phyloP scores from a whole-genome alignment of 1,140 invertebrate species.

The Coboldia fuscipes region DNA sequence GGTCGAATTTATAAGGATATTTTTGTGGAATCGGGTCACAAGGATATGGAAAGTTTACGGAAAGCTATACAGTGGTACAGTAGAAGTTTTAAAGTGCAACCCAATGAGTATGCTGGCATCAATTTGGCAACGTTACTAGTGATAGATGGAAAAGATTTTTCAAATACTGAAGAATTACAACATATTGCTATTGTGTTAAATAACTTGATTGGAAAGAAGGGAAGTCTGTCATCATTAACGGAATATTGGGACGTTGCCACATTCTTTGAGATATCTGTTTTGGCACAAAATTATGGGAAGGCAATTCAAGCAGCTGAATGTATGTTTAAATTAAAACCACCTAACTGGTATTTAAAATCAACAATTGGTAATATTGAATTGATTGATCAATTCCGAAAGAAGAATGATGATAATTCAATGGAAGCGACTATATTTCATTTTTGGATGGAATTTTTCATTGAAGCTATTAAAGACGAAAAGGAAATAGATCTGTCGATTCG shows the following conservation, averaged over 20 bases:
- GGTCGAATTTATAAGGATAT: constrained; percentile 98
- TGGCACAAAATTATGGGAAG: constrained; percentile 93
- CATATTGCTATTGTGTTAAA: constrained; percentile 86
- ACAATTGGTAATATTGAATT: constrained; percentile 95
- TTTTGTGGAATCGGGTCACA: constrained; percentile 88
- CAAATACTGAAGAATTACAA: constrained; percentile 73
- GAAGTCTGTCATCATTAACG: constrained; percentile 72
- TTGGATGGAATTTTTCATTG: constrained; percentile 98
- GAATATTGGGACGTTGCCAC: constrained; percentile 99
- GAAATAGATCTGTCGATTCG: constrained; percentile 58
- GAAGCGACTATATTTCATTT: constrained; percentile 85
- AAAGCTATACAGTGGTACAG: constrained; percentile 96
- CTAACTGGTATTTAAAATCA: constrained; percentile 96
- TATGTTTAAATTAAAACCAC: constrained; percentile 98
- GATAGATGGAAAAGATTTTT: constrained; percentile 93
- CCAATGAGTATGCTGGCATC: constrained; percentile 97
- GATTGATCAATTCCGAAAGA: constrained; percentile 81
- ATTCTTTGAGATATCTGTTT: constrained; percentile 96
- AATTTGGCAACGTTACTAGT: constrained; percentile 95
- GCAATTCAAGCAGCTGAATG: constrained; percentile 94
- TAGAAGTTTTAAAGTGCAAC: constrained; percentile 93
- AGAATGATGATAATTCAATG: constrained; percentile 42
- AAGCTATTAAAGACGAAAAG: constrained; percentile 52
- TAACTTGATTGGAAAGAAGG: constrained; percentile 95
- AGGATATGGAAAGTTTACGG: constrained; percentile 68